phyloP scores from a whole-genome alignment of 1,140 invertebrate species.

The Eufriesea mexicana region DNA sequence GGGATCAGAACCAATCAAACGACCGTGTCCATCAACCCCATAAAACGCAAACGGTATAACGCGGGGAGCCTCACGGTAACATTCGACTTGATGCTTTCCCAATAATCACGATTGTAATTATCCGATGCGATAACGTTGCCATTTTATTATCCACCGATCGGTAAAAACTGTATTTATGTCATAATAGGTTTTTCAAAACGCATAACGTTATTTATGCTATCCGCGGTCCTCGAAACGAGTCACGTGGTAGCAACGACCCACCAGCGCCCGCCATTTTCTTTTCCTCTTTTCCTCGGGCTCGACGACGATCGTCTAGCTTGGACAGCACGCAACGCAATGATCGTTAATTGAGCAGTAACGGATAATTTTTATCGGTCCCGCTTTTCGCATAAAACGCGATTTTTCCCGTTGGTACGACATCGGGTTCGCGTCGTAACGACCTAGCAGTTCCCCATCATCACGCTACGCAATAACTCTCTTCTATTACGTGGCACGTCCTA shows the following conservation, averaged over 20 bases:
- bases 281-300: neutral
- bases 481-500: slow-evolving; percentile 48
- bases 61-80: too few relatives aligned
- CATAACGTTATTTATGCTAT: neutral
- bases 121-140: too few relatives aligned
- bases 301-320: neutral
- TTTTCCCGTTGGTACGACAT: slow-evolving; percentile 16
- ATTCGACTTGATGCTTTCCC: too few relatives aligned
- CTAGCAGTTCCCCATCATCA: slow-evolving; percentile 49
- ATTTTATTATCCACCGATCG: too few relatives aligned
- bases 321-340: neutral
- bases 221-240: neutral
- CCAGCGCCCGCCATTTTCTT: too few relatives aligned
- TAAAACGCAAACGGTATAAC: too few relatives aligned
- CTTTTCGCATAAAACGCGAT: slow-evolving; percentile 44
- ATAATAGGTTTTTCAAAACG: neutral
- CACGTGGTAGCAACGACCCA: neutral
- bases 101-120: too few relatives aligned
- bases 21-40: too few relatives aligned
- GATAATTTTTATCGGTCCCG: slow-evolving; percentile 38
- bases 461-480: slow-evolving; percentile 49
- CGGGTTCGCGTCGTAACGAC: slow-evolving; percentile 48
- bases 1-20: too few relatives aligned
- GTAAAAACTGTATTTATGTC: too few relatives aligned
- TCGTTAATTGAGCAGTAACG: slow-evolving; percentile 50